Evolutionary conservation across 2,797 vertebrate genomes (phyloP).

Genomic region (Pyrocephalus nanus): DNA sequence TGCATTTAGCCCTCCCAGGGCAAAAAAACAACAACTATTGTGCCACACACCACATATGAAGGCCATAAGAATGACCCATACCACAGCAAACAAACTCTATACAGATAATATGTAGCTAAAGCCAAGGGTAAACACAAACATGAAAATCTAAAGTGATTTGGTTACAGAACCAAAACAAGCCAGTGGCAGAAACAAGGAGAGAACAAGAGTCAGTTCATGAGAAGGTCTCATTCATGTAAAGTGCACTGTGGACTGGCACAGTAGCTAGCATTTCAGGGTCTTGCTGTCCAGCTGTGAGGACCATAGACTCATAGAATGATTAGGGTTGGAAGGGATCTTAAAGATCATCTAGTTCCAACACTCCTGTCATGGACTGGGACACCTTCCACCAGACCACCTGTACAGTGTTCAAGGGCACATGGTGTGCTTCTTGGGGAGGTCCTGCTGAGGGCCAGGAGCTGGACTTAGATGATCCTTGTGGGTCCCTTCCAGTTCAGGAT

Average conservation of each 20-base stretch:
- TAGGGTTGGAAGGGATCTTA: background rate
- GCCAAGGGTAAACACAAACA: background rate
- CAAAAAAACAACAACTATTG: background rate
- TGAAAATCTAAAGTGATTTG: background rate
- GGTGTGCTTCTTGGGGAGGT: background rate
- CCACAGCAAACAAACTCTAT: background rate
- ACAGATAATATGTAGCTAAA: background rate
- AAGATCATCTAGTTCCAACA: background rate
- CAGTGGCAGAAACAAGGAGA: background rate
- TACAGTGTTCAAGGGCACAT: background rate
- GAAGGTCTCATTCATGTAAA: background rate
- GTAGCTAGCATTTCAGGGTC: background rate
- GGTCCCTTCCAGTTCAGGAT: background rate
- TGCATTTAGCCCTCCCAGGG: background rate
- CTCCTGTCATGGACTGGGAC: background rate
- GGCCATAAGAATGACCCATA: background rate
- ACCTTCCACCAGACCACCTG: background rate
- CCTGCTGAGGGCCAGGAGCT: background rate
- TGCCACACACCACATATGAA: background rate
- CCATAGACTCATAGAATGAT: background rate
- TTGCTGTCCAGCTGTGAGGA: background rate
- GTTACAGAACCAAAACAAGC: rapidly evolving
- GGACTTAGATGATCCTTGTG: background rate
- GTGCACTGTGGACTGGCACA: background rate
- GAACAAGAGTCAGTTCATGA: background rate